phyloP scores from a whole-genome alignment of 2,797 vertebrate genomes.

The Sebastes elongatus region DNA sequence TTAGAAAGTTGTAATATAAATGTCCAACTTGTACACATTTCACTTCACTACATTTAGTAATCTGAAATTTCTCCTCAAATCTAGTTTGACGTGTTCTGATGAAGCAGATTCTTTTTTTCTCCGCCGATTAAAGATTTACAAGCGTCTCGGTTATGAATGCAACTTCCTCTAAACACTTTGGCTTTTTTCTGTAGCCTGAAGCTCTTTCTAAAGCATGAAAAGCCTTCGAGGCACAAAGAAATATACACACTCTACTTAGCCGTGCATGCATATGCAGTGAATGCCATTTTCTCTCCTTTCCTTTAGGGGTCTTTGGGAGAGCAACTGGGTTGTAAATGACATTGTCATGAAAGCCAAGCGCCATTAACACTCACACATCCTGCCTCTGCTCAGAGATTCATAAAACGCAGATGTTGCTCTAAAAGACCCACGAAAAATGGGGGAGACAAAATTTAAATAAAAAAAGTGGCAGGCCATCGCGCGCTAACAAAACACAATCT shows the following conservation, averaged over 20 bases:
- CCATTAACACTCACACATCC: slow-evolving; percentile 81
- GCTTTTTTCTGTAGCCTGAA: slow-evolving; percentile 65
- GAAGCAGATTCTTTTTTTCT: slow-evolving; percentile 42
- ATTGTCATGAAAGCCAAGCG: slow-evolving; percentile 80
- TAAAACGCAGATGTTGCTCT: slow-evolving; percentile 84
- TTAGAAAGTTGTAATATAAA: not conserved
- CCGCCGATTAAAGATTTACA: slow-evolving; percentile 70
- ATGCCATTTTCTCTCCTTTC: slow-evolving; percentile 65
- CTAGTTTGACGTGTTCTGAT: slow-evolving; percentile 30
- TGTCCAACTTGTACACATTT: not conserved
- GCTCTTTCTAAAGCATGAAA: slow-evolving; percentile 74
- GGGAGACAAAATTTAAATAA: slow-evolving; percentile 61
- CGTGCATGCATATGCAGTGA: slow-evolving; percentile 70
- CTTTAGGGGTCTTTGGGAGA: slow-evolving; percentile 76
- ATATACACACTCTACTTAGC: slow-evolving; percentile 66
- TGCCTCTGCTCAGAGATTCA: slow-evolving; percentile 75
- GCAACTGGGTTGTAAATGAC: slow-evolving; percentile 81
- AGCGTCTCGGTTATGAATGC: slow-evolving; percentile 74
- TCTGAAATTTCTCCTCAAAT: slow-evolving; percentile 42
- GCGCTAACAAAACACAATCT: slow-evolving; percentile 73
- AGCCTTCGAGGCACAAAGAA: slow-evolving; percentile 73
- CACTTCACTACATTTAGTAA: slow-evolving; percentile 41
- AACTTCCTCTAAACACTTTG: slow-evolving; percentile 75
- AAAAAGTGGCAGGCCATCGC: slow-evolving; percentile 70
- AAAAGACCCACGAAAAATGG: slow-evolving; percentile 75